These are phyloP conservation scores for Pipistrellus pipistrellus DNA, from an alignment of 2,797 vertebrate species.

Conservation along the genomic window DNA sequence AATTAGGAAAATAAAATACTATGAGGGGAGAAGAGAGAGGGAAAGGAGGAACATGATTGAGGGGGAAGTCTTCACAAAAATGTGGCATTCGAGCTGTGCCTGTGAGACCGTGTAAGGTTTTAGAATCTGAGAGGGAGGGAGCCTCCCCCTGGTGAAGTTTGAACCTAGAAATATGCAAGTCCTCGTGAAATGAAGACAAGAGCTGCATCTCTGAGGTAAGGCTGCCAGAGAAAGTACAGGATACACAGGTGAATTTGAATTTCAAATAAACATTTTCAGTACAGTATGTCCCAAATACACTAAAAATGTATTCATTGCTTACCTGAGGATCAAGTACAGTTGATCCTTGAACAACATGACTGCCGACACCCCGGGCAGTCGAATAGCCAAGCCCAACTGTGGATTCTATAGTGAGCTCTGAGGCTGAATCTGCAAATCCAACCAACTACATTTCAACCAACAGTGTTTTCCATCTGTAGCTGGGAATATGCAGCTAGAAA, in stretches of 20 bases:
- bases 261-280: constrained; percentile 29
- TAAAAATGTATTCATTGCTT: neutral
- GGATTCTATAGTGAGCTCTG: neutral
- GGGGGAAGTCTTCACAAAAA: neutral
- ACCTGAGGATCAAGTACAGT: constrained; percentile 4
- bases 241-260: neutral
- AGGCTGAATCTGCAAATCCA: too few species aligned
- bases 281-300: neutral
- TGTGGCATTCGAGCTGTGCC: neutral
- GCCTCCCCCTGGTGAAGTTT: neutral
- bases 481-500: too few species aligned
- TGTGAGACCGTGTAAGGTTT: neutral
- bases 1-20: constrained; percentile 20
- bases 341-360: neutral
- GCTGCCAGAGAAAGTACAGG: neutral
- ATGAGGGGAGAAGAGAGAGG: neutral
- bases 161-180: neutral
- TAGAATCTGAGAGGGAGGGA: neutral
- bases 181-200: neutral
- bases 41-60: neutral
- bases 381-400: neutral
- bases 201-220: neutral
- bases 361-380: rapidly evolving
- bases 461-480: neutral
- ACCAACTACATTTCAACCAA: neutral